These are phyloP conservation scores for Chelonoidis abingdonii DNA, from an alignment of 2,113 vertebrate species.

Conservation along the genomic window DNA sequence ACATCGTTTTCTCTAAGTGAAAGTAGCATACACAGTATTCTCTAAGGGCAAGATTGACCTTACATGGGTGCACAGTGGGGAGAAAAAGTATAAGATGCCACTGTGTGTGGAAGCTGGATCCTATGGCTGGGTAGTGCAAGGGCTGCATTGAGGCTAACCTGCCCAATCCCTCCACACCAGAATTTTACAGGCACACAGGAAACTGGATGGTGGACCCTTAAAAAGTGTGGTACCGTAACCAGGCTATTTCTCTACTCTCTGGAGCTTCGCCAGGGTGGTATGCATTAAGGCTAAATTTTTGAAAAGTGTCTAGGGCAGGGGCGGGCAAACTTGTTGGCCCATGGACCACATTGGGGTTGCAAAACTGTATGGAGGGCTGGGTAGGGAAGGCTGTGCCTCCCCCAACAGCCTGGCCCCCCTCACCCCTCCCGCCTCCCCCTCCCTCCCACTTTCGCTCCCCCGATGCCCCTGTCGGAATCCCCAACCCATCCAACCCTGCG, in stretches of 20 bases:
- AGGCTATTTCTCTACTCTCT: background rate
- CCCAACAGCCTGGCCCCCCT: too few relatives aligned
- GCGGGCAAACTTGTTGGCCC: too few relatives aligned
- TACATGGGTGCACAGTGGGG: background rate
- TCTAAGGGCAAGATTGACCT: background rate
- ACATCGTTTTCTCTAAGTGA: background rate
- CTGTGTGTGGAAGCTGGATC: background rate
- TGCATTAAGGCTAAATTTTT: background rate
- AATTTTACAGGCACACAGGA: background rate
- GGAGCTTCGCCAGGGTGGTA: background rate
- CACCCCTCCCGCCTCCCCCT: too few relatives aligned
- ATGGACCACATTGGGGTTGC: too few relatives aligned
- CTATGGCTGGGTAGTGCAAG: rapidly evolving
- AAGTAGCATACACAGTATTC: background rate
- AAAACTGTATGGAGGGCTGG: too few relatives aligned
- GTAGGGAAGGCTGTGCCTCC: too few relatives aligned
- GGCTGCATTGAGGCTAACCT: background rate
- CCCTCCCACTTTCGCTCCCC: too few relatives aligned
- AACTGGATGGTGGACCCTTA: background rate
- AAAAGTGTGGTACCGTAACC: background rate
- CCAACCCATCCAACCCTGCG: too few relatives aligned
- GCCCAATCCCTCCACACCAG: background rate
- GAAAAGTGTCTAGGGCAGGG: background rate
- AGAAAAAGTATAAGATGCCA: background rate
- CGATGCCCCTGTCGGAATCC: too few relatives aligned